Conservation (phyloP, 2,113 vertebrate genomes). For the Chroicocephalus ridibundus region DNA sequence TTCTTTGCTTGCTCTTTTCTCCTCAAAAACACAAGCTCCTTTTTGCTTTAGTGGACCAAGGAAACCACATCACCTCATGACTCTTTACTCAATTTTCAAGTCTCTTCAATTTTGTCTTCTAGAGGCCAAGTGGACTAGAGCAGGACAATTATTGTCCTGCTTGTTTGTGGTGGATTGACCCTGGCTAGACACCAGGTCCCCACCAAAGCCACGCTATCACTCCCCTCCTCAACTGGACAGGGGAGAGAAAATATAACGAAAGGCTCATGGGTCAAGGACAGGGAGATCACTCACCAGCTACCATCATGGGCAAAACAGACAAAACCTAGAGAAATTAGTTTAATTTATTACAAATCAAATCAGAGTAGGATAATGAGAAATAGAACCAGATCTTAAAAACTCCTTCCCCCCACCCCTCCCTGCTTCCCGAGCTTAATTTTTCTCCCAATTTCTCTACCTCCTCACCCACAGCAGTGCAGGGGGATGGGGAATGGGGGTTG, state of each 20-base stretch:
- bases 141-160: background rate
- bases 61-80: background rate
- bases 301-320: background rate
- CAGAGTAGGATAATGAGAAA: too few relatives aligned
- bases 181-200: background rate
- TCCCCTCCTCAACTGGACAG: background rate
- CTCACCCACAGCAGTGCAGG: too few relatives aligned
- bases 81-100: background rate
- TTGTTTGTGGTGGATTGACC: background rate
- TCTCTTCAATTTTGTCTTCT: background rate
- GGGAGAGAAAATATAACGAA: background rate
- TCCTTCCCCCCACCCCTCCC: too few relatives aligned
- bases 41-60: background rate
- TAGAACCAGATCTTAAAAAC: too few relatives aligned
- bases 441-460: too few relatives aligned
- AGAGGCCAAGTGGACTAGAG: background rate
- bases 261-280: background rate
- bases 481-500: too few relatives aligned
- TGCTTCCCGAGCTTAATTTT: too few relatives aligned
- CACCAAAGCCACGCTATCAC: background rate
- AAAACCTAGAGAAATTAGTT: too few relatives aligned
- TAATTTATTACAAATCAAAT: too few relatives aligned
- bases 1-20: background rate
- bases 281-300: background rate
- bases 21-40: background rate